Evolutionary conservation across 2,797 vertebrate species (phyloP), one percentile per base, ranked within the genome.

Genomic region (Sphenopsis melanotis): DNA sequence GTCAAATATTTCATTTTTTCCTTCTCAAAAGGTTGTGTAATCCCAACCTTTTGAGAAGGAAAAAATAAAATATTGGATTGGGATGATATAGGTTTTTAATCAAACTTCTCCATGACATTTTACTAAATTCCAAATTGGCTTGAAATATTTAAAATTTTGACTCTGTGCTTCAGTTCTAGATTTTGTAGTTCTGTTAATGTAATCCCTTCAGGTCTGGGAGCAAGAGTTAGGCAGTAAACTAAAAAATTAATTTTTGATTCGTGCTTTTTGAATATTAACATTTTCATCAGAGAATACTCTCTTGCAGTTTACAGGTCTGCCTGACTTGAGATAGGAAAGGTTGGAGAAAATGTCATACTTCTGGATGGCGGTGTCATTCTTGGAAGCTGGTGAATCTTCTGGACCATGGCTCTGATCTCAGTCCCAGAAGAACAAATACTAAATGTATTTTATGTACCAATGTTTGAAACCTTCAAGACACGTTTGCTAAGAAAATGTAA

Each of bases 221-320:
- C 3, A 22, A 36, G 15, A 83, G 7, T 27, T 23, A 22, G 22
- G 5, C 3, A 0, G 3, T 15, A 36, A 61, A 15, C 0, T 14
- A 50, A n/a, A 39, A 46, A 53, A 15, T 1, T 2, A 18, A 29
- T 6, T 14, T 34, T 66, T 47, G 3, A 12, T 17, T 5, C 15
- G 3, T 19, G 2, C 2, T 55, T 70, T 87, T 15, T 6, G 39
- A 34, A 52, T 47, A 26, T 15, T 47, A 41, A 11, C 3, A 22
- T n/a, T 46, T 42, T 15, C 5, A 29, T 42, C 7, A 61, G 9
- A 47, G 21, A 18, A 22, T 22, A 15, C 36, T 52, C 4, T 82
- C 5, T 36, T 64, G 12, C 6, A 6, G 9, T 87, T 75, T 70
- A 37, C 21, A 36, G 22, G 15, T 50, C 11, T 16, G 2, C 10